Evolutionary conservation across 2,888 invertebrate species (phyloP), one percentile per base, ranked within the genome.

Genomic region (Harpalus rubripes): DNA sequence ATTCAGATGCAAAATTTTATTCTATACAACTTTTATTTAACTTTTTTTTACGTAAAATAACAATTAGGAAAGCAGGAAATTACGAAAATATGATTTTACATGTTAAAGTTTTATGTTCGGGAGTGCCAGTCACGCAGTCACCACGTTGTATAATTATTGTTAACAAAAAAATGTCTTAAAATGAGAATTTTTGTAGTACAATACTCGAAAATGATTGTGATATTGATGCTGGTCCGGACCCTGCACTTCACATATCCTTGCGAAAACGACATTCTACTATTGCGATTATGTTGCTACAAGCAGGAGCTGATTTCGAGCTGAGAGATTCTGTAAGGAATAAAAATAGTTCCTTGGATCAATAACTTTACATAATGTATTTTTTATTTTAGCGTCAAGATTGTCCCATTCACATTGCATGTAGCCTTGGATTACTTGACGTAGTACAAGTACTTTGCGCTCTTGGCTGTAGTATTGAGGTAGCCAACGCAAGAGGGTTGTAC

Each of bases 181-280:
- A 59, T 59, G 0, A 0, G n/a, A n/a, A 59, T 22, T 56, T 39
- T 88, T 87, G 82, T 68, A 91, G 90, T 86, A 90, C 89, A 87
- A 88, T 91, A 83, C 88, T 91, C 52, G 90, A 91, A 86, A 89
- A 89, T 85, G 91, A 90, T 8, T 89, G 88, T 3, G 91, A 91
- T 85, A 86, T 91, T 18, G 91, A 91, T 86, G 86, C 87, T 68
- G 91, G 91, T n/a, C 90, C 91, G 0, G 91, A 91, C 86, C 90
- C 94, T 16, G 93, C 95, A 0, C 90, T 95, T 44, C 94, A 95
- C 88, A 90, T 94, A 87, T 93, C 95, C 7, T 91, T 95, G 85
- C 90, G 92, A 58, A 91, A 94, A 86, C 92, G 92, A 85, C 92
- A 94, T 88, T 90, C 91, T 59, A 90, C 92, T 81, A 93, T 94